Base-by-base conservation (phyloP, 2,888 invertebrate species). In the Brenthis daphne region DNA sequence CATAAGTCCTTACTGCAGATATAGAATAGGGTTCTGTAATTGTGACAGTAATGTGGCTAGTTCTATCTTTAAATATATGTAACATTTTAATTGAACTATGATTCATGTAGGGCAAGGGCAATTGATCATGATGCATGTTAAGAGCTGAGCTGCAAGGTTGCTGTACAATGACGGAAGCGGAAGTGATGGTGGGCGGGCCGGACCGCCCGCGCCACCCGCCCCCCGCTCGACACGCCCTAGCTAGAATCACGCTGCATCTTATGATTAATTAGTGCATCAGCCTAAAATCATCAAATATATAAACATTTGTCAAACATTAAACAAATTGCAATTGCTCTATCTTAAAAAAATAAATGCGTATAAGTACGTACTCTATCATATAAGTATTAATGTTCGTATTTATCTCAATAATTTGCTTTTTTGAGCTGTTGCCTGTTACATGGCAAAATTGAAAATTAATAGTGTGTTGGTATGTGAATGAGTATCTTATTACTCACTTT, bases 141-240 rank as follows among this genome's bases (percentile, higher is more conserved):
- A 47, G 54, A 66, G 66, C 63, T 57, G 48, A 57, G 43, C 65
- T 69, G 68, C 67, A 70, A 70, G 75, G 72, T 64, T 73, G 77
- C 76, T 77, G 76, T 75, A 76, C 73, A 74, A 71, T 78, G 82
- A 82, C 86, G 91, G 90, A 92, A 90, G 84, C 90, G 92, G 92
- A 92, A 92, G 88, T 88, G 80, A 84, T 82, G 80, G 90, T 92
- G 90, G 92, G 92, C 92, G 92, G 85, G 83, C 84, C 90, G 86
- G 84, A 83, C 88, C 86, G 89, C 86, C 87, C 81, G 87, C 78
- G 81, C 85, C 88, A 85, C 85, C 89, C 91, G 86, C 89, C 90
- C 81, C 85, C 82, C 84, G 78, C 83, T 85, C 82, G 91, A 90
- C 92, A 91, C 92, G 91, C 92, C 92, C 90, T 88, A 85, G 86